phyloP scores from a whole-genome alignment of 2,797 vertebrate species.

The Geotrypetes seraphini region DNA sequence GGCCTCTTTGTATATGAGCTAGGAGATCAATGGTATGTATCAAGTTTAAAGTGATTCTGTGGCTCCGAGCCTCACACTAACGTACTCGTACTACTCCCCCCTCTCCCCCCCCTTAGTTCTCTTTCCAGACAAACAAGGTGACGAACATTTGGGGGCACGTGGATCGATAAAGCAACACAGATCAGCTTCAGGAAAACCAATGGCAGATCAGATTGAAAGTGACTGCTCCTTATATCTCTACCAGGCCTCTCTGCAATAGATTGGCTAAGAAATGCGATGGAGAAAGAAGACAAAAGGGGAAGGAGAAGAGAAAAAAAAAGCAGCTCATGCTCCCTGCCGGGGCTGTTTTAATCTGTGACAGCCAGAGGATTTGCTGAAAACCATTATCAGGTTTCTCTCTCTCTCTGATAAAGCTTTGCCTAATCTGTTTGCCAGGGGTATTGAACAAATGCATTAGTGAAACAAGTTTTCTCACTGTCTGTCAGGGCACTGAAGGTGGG shows the following conservation, averaged over 20 bases:
- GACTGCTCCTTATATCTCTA: conserved; percentile 87
- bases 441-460: conserved; percentile 82
- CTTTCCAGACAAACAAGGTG: conserved; percentile 50
- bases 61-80: conserved; percentile 15
- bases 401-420: conserved; percentile 77
- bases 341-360: conserved; percentile 88
- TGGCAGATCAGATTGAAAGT: conserved; percentile 79
- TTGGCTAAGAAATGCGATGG: conserved; percentile 84
- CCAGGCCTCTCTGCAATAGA: conserved; percentile 67
- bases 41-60: conserved; percentile 38
- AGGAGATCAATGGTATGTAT: conserved; percentile 40
- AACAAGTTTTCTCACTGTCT: conserved; percentile 38
- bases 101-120: background rate
- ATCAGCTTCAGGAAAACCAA: conserved; percentile 76
- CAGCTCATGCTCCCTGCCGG: conserved; percentile 58
- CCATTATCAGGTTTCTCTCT: conserved; percentile 77
- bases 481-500: background rate
- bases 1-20: conserved; percentile 24
- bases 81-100: conserved; percentile 7
- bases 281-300: conserved; percentile 61
- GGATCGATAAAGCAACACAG: conserved; percentile 61
- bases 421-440: conserved; percentile 94
- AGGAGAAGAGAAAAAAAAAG: conserved; percentile 32
- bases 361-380: conserved; percentile 85
- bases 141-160: conserved; percentile 41